Conservation (phyloP, 2,888 invertebrate genomes). For the Heliconius ethilla region DNA sequence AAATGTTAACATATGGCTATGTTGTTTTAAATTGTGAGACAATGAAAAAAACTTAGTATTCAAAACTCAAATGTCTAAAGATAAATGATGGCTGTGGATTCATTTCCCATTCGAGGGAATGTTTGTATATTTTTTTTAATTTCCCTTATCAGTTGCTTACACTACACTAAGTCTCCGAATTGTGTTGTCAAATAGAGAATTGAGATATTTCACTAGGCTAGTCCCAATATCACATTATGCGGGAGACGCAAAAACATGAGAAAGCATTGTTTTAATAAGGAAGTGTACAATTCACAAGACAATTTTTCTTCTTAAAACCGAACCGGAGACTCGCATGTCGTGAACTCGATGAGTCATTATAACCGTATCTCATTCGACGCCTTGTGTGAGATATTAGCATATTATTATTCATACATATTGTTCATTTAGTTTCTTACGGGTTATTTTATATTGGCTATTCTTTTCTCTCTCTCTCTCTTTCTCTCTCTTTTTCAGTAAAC, state of each 20-base stretch:
- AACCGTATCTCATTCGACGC: constrained; percentile 26
- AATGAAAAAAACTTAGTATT: neutral
- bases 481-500: neutral
- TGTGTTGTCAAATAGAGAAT: neutral
- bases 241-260: neutral
- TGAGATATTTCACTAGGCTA: neutral
- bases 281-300: constrained; percentile 9
- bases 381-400: constrained; percentile 4
- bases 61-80: too few relatives aligned
- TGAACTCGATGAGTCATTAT: constrained; percentile 30
- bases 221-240: neutral
- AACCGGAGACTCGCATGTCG: constrained; percentile 17
- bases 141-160: neutral
- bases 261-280: constrained; percentile 14
- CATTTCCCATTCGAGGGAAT: neutral
- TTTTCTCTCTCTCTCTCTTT: too few relatives aligned
- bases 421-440: neutral
- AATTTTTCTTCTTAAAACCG: constrained; percentile 13
- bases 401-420: constrained; percentile 10
- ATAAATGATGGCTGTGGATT: neutral
- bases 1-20: neutral
- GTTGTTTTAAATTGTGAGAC: neutral
- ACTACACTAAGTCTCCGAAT: neutral
- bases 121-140: too few relatives aligned
- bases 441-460: too few relatives aligned